Base-by-base conservation (phyloP, 2,797 vertebrate genomes). In the Enteromius thamalakanensis region DNA sequence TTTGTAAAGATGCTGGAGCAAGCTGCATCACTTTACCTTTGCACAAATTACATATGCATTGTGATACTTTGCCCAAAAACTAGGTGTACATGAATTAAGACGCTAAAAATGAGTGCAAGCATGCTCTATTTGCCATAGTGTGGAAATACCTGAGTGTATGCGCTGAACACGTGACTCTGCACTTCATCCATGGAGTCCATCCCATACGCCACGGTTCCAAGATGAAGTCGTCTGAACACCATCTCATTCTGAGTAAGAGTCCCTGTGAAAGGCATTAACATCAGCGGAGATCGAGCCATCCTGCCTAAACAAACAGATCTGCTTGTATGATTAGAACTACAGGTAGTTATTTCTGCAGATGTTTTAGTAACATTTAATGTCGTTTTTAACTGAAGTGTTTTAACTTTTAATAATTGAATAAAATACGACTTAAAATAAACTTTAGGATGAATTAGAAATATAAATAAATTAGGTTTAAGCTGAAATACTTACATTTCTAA, bases 181-280 rank as follows among this genome's bases (percentile, higher is more conserved):
- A 99, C 98, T 93, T 99, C 98, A 17, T 99, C 98, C 98, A 99
- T 99, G 0, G 98, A 99, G 92, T 99, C 98, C 87, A 98, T 95
- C 26, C 98, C 98, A 0, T 99, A 99, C 0, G 98, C 97, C 83
- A 99, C 98, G 0, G 98, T 99, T 6, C 98, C 98, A 65, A 99
- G 96, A 71, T 99, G 98, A 21, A 99, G 96, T 0, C 98, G 93
- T 67, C 98, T 95, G 92, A 99, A 99, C 87, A 99, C 97, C 98
- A 99, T 99, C 93, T 99, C 98, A 0, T 99, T 99, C 90, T 98
- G 98, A 0, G 98, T 99, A 0, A 99, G 96, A 37, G 98, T 99
- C 53, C 98, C 98, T 99, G 93, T 21, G 83, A 49, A 15, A 79
- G 64, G 1, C 53, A 80, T 21, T 49, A 17, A 37, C 68, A 42